Conservation (phyloP, 2,113 vertebrate genomes). For the Myocastor coypus region DNA sequence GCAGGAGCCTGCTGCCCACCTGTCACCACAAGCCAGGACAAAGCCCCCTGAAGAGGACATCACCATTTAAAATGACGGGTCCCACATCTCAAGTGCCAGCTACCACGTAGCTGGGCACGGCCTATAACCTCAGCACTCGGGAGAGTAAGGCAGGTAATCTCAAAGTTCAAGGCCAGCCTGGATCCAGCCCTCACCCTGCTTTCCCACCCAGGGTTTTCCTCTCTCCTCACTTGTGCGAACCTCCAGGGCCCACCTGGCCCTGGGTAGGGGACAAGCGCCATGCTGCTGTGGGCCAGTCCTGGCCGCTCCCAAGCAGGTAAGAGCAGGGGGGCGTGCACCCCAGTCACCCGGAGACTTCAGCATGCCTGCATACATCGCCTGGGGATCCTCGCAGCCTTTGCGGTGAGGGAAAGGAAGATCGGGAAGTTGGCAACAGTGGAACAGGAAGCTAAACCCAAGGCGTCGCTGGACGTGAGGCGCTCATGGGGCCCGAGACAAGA, state of each 20-base stretch:
- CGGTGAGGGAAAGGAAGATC: not conserved
- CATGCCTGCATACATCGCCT: not conserved
- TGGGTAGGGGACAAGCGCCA: not conserved
- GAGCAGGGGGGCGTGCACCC: fast-evolving
- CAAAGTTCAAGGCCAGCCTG: not conserved
- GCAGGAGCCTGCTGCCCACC: not conserved
- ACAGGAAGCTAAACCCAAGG: not conserved
- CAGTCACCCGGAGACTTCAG: not conserved
- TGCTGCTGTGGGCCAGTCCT: not conserved
- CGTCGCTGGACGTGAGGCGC: not conserved
- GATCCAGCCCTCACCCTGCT: not conserved
- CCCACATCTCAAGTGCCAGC: not conserved
- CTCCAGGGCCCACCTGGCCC: not conserved
- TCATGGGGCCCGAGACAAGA: not conserved
- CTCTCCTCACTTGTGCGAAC: not conserved
- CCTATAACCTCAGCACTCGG: not conserved
- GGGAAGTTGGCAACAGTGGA: not conserved
- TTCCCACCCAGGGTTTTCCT: not conserved
- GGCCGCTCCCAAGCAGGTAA: not conserved
- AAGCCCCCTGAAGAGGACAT: not conserved
- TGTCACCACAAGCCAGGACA: not conserved
- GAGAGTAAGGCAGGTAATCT: not conserved
- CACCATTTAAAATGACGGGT: not conserved
- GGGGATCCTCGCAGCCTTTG: not conserved
- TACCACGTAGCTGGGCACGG: not conserved